A percentile compares a stretch with the other conserved stretches of the same genome.
phyloP scores from a whole-genome alignment of 2,888 invertebrate species.

The Eulithis testata region DNA sequence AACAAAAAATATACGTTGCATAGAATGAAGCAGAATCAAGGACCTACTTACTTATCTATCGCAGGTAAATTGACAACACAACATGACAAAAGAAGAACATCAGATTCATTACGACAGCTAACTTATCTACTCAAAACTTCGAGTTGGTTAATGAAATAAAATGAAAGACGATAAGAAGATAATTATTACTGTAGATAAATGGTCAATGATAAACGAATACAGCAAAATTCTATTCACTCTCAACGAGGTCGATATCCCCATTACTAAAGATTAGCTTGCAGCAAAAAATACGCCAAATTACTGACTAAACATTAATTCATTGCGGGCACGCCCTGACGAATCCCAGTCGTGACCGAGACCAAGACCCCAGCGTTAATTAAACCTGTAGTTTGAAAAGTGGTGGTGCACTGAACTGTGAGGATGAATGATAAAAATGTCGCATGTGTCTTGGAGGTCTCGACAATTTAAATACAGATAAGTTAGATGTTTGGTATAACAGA shows the following conservation, averaged over 20 bases:
- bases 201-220: not conserved
- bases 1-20: too few relatives aligned
- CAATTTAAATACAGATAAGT: not conserved
- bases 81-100: too few relatives aligned
- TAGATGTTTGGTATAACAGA: too few relatives aligned
- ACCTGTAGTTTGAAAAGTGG: constrained; percentile 37
- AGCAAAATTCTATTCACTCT: constrained; percentile 26
- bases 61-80: too few relatives aligned
- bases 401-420: constrained; percentile 35
- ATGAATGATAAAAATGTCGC: constrained; percentile 29
- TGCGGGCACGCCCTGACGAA: constrained; percentile 63
- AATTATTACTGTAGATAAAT: too few relatives aligned
- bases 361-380: constrained; percentile 40
- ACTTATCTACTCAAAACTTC: too few relatives aligned
- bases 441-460: not conserved
- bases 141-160: not conserved
- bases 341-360: constrained; percentile 58
- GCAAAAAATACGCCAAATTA: constrained; percentile 70
- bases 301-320: constrained; percentile 69
- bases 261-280: constrained; percentile 50
- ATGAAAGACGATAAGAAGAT: too few relatives aligned
- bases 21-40: too few relatives aligned
- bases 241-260: constrained; percentile 42
- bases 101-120: too few relatives aligned
- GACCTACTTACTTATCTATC: too few relatives aligned